These are phyloP conservation scores for Gobiocypris rarus DNA, from an alignment of 2,113 vertebrate species.

Conservation along the genomic window DNA sequence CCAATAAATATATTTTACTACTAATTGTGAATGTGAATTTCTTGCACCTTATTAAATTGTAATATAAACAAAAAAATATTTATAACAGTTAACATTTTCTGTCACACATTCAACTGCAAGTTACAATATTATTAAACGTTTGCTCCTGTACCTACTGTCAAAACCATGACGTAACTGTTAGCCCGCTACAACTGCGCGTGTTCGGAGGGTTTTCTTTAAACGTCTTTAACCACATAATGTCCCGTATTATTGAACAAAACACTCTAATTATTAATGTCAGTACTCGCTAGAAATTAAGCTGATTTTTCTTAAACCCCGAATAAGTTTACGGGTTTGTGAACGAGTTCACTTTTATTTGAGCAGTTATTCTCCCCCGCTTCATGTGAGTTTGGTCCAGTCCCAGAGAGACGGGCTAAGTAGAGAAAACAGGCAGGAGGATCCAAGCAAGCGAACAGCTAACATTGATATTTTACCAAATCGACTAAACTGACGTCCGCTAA, in stretches of 20 bases:
- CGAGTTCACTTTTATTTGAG: background rate
- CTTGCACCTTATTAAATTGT: background rate
- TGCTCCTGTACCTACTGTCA: conserved; percentile 47
- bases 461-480: background rate
- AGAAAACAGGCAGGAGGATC: conserved; percentile 67
- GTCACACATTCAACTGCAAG: background rate
- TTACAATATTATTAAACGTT: background rate
- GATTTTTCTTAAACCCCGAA: background rate
- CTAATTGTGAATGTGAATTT: background rate
- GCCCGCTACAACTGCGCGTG: conserved; percentile 26
- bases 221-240: background rate
- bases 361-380: fast-evolving
- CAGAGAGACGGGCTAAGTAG: conserved; percentile 34
- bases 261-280: background rate
- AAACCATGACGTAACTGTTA: conserved; percentile 70
- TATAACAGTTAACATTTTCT: background rate
- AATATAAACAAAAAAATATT: background rate
- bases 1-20: conserved; percentile 39
- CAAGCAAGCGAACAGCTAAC: conserved; percentile 58
- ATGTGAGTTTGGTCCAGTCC: conserved; percentile 62
- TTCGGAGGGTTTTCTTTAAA: background rate
- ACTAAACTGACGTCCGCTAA: background rate
- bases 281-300: fast-evolving
- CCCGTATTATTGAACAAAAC: background rate
- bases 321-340: background rate